Conservation (phyloP, 64 coral and sea anemone genomes). For the Platygyra sinensis region DNA sequence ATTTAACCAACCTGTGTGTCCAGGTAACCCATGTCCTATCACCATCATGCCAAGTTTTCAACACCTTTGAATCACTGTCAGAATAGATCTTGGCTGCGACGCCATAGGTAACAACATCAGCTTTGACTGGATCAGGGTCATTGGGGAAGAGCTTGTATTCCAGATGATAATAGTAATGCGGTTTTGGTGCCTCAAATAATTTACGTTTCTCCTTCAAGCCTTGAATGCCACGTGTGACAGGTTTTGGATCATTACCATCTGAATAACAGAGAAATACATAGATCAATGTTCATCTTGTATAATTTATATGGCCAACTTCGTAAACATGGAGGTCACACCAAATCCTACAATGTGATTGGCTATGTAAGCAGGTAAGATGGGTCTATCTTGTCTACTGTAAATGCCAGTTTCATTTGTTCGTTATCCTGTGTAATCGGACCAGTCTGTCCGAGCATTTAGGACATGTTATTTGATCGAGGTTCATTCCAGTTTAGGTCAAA, state of each 20-base stretch:
- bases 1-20: conserved; percentile 79
- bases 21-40: conserved; percentile 90
- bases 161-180: conserved; percentile 91
- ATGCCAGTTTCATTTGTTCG: too few relatives aligned
- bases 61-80: conserved; percentile 92
- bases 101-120: conserved; percentile 96
- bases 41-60: conserved; percentile 92
- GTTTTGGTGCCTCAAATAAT: conserved; percentile 93
- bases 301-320: neutral
- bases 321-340: too few relatives aligned
- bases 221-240: conserved; percentile 58
- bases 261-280: neutral
- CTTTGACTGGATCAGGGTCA: conserved; percentile 86
- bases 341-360: too few relatives aligned
- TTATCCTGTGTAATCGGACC: too few relatives aligned
- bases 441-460: too few relatives aligned
- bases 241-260: conserved; percentile 75
- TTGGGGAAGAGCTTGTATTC: conserved; percentile 89
- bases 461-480: too few relatives aligned
- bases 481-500: too few relatives aligned
- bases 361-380: too few relatives aligned
- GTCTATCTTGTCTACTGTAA: too few relatives aligned
- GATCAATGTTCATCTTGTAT: neutral
- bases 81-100: conserved; percentile 96
- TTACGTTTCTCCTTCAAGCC: conserved; percentile 70